These are phyloP conservation scores for Enteromius mattozi DNA, from an alignment of 2,797 vertebrate species.

Conservation along the genomic window DNA sequence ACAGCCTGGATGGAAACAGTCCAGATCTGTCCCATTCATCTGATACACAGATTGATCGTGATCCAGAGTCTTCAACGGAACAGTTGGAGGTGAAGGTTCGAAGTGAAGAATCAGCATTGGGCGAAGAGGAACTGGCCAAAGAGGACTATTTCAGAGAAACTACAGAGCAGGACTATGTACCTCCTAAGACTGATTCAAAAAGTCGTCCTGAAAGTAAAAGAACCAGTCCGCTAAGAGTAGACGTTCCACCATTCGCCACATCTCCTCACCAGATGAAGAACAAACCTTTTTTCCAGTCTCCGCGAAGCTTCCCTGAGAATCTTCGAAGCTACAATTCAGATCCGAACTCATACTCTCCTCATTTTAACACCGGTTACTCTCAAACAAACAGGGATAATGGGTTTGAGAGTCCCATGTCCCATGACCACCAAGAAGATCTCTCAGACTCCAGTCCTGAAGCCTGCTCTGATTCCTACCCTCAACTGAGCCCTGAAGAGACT, in stretches of 20 bases:
- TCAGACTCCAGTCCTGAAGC: constrained; percentile 55
- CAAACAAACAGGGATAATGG: constrained; percentile 11
- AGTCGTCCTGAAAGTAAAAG: constrained; percentile 75
- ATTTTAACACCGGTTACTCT: constrained; percentile 5
- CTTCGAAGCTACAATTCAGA: constrained; percentile 71
- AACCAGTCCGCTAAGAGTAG: constrained; percentile 75
- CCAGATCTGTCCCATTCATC: constrained; percentile 50
- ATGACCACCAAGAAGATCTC: constrained; percentile 31
- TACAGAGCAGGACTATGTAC: neutral
- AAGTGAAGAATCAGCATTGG: constrained; percentile 46
- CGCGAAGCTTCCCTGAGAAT: constrained; percentile 53
- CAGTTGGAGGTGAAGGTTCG: constrained; percentile 51
- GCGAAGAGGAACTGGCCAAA: constrained; percentile 65
- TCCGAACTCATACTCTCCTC: constrained; percentile 60
- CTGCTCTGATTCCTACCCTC: constrained; percentile 54
- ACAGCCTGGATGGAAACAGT: constrained; percentile 23
- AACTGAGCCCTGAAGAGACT: constrained; percentile 56
- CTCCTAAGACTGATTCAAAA: constrained; percentile 48
- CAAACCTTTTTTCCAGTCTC: constrained; percentile 66
- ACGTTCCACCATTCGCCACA: constrained; percentile 76
- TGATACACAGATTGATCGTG: constrained; percentile 39
- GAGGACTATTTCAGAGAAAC: constrained; percentile 30
- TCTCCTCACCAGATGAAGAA: constrained; percentile 73
- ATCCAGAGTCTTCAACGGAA: constrained; percentile 50
- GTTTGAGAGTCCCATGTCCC: constrained; percentile 3